Evolutionary conservation across 2,888 invertebrate species (phyloP).

Genomic region (Pristionchus arcanus): DNA sequence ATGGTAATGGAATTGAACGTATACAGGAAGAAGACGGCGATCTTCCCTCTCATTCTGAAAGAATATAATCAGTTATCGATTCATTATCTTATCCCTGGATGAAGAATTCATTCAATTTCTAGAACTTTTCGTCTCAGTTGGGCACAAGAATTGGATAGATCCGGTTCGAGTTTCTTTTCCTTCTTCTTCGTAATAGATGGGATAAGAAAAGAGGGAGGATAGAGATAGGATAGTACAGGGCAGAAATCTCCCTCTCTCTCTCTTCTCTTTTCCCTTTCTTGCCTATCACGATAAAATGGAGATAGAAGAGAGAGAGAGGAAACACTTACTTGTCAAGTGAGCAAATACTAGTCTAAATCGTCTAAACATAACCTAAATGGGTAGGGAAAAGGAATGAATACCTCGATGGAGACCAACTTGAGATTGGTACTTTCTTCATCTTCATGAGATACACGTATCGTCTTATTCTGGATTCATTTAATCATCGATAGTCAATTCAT

Average conservation of each 20-base stretch:
- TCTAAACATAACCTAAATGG: conserved; percentile 25
- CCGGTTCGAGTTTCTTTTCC: conserved; percentile 51
- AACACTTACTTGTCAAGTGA: conserved; percentile 20
- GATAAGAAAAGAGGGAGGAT: conserved; percentile 31
- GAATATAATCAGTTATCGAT: not conserved
- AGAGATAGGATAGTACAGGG: conserved; percentile 30
- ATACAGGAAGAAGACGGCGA: conserved; percentile 69
- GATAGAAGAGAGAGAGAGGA: conserved; percentile 21
- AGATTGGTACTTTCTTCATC: conserved; percentile 71
- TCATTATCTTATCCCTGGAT: not conserved
- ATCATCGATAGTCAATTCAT: conserved; percentile 14
- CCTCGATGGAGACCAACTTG: conserved; percentile 72
- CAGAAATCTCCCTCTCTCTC: conserved; percentile 24
- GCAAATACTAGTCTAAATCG: conserved; percentile 11
- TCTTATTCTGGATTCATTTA: conserved; percentile 31
- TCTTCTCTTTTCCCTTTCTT: conserved; percentile 26
- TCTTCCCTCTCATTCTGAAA: conserved; percentile 71
- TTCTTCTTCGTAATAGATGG: conserved; percentile 12
- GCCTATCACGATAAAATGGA: conserved; percentile 43
- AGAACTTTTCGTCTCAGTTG: not conserved
- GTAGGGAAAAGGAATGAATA: conserved; percentile 47
- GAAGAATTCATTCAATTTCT: not conserved
- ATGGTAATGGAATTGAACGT: conserved; percentile 73
- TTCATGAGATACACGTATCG: conserved; percentile 63
- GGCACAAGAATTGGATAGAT: conserved; percentile 32